These are phyloP conservation scores for Disparrhopalites patrizii DNA, from an alignment of 2,888 invertebrate genomes.

Conservation along the genomic window DNA sequence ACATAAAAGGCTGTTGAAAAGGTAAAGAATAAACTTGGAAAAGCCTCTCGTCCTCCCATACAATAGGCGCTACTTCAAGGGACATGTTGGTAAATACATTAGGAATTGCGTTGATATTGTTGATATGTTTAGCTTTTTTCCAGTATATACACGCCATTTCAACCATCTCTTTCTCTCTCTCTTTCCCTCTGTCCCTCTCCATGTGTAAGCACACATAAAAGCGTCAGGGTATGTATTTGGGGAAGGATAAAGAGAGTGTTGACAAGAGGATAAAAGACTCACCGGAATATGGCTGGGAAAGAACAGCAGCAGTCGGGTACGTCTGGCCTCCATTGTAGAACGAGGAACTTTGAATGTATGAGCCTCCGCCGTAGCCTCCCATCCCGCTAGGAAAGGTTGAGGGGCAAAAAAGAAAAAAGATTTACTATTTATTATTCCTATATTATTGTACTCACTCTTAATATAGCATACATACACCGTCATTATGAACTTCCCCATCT, in stretches of 20 bases:
- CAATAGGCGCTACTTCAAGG: not conserved
- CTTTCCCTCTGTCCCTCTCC: no score
- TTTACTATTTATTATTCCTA: not conserved
- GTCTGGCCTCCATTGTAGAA: slow-evolving; percentile 48
- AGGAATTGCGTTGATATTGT: not conserved
- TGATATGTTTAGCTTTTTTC: slow-evolving; percentile 6
- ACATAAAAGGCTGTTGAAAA: slow-evolving; percentile 7
- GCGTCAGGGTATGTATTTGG: no score
- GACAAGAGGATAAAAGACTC: slow-evolving; percentile 42
- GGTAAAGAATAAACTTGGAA: slow-evolving; percentile 2
- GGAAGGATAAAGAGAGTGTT: slow-evolving; percentile 30
- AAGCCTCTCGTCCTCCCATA: not conserved
- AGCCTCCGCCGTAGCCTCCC: slow-evolving; percentile 45
- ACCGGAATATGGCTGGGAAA: slow-evolving; percentile 48
- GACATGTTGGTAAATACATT: slow-evolving; percentile 4
- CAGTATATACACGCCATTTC: not conserved
- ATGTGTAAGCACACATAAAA: no score
- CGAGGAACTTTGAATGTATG: slow-evolving; percentile 45
- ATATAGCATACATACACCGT: not conserved
- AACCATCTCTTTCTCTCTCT: no score
- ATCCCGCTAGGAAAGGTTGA: slow-evolving; percentile 39
- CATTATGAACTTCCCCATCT: no score
- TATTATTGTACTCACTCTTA: not conserved
- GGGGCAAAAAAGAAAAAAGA: not conserved
- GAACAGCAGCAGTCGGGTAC: slow-evolving; percentile 45